Evolutionary conservation across 2,113 vertebrate genomes (phyloP), one percentile per base, ranked within the genome.

Genomic region (Coreoperca whiteheadi): DNA sequence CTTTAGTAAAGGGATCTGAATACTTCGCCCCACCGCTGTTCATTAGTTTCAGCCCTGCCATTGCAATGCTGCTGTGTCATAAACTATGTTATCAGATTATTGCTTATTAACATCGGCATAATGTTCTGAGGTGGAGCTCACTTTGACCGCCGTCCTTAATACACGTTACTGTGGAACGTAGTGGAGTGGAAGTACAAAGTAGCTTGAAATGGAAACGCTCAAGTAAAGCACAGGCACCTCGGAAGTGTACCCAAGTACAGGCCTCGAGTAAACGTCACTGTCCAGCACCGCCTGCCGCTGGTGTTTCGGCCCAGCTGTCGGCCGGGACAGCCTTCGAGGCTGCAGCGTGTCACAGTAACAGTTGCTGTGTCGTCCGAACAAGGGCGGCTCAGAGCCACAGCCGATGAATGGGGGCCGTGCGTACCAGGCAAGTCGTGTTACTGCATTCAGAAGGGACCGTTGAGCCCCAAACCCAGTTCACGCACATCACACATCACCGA

Each of bases 281-380:
- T 15, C 28, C 23, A 5, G 15, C 16, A 14, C 10, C 37, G n/a
- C n/a, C 30, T 68, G 77, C 53, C 2, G 15, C 65, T 71, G 53
- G 69, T 14, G 56, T 54, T 63, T 18, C 4, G 1, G 65, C 32
- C 25, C 79, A 73, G 64, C 71, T 79, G 79, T 21, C 39, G 30
- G 82, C n/a, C 14, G 5, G 23, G 60, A 79, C 54, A 64, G 30
- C 14, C 37, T 25, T 2, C 75, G 70, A 80, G 68, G 77, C 56
- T 64, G 51, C 25, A 18, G 16, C 10, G 46, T n/a, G n/a, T n/a
- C n/a, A n/a, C n/a, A n/a, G n/a, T 9, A 64, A 68, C 46, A 60
- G 80, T 50, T 70, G 64, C 30, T 37, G 6, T 30, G 73, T 67
- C 18, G 59, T 54, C 59, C 30, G 41, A 73, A 85, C 65, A 53